These are phyloP conservation scores for Periplaneta americana DNA, from an alignment of 1,140 invertebrate species.

Conservation along the genomic window DNA sequence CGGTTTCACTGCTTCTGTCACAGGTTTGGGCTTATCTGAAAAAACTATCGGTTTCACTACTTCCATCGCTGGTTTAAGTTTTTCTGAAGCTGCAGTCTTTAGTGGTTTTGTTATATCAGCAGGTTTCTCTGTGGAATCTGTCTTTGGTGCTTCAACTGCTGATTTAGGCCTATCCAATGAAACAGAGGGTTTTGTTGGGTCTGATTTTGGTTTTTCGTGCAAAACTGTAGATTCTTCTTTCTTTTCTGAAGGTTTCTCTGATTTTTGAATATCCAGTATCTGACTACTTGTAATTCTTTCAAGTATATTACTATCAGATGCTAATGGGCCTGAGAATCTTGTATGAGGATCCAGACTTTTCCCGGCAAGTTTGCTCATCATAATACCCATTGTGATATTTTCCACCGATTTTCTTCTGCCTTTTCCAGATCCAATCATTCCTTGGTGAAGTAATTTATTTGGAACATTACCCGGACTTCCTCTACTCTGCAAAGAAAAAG, in stretches of 20 bases:
- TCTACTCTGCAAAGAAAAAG: not conserved
- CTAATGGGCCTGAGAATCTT: not conserved
- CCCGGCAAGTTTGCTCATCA: conserved; percentile 14
- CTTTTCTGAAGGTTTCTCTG: no score
- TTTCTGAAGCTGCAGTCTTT: no score
- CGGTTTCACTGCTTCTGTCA: no score
- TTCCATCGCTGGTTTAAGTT: no score
- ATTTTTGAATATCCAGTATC: not conserved
- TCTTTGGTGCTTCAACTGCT: no score
- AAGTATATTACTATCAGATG: not conserved
- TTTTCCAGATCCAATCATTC: not conserved
- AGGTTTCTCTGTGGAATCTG: no score
- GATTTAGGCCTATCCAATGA: no score
- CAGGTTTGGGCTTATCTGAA: no score
- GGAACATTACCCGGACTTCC: not conserved
- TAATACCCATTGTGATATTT: conserved; percentile 20
- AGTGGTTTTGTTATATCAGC: no score
- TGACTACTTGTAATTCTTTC: not conserved
- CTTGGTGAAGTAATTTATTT: not conserved
- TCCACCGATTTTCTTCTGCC: conserved; percentile 17
- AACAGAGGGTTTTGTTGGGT: no score
- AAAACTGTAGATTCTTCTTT: not conserved
- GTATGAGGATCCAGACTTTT: conserved; percentile 5
- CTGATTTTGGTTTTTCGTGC: not conserved
- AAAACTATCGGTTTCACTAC: no score